Evolutionary conservation across 2,888 invertebrate species (phyloP).

Genomic region (Oscheius sp.): DNA sequence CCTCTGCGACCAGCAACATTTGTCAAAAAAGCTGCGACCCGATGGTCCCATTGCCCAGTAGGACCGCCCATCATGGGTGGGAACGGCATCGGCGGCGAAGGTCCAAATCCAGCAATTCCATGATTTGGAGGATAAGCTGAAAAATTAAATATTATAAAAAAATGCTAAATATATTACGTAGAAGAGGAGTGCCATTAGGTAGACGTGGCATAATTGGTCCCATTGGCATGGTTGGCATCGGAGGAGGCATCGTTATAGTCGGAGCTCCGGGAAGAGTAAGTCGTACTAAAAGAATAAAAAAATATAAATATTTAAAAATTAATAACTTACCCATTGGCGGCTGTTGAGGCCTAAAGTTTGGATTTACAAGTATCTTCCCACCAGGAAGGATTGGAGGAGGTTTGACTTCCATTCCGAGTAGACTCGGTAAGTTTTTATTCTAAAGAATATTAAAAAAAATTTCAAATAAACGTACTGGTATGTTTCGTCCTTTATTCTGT

Average conservation of each 20-base stretch:
- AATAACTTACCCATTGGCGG: slow-evolving; percentile 11
- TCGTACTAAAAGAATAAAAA: slow-evolving; percentile 28
- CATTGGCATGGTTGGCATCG: background rate
- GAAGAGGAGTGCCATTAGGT: slow-evolving; percentile 51
- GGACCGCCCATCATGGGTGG: background rate
- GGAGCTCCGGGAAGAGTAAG: slow-evolving; percentile 24
- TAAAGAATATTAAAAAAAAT: background rate
- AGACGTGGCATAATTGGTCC: slow-evolving; percentile 49
- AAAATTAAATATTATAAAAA: too few relatives aligned
- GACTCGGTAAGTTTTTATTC: slow-evolving; percentile 3
- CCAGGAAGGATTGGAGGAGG: slow-evolving; percentile 28
- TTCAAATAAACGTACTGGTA: background rate
- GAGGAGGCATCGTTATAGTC: slow-evolving; percentile 26
- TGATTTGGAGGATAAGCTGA: slow-evolving; percentile 45
- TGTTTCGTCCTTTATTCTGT: slow-evolving; percentile 6
- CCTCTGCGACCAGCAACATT: background rate
- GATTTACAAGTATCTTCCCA: slow-evolving; percentile 44
- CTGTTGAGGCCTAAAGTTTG: slow-evolving; percentile 38
- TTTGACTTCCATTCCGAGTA: slow-evolving; percentile 18
- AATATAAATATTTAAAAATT: background rate
- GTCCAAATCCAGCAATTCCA: slow-evolving; percentile 53
- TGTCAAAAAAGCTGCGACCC: slow-evolving; percentile 43
- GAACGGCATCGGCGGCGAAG: background rate
- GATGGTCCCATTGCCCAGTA: slow-evolving; percentile 46
- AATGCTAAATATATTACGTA: background rate